Evolutionary conservation across 2,888 invertebrate genomes (phyloP), one percentile per base, ranked within the genome.

Genomic region (Cheilosia variabilis): DNA sequence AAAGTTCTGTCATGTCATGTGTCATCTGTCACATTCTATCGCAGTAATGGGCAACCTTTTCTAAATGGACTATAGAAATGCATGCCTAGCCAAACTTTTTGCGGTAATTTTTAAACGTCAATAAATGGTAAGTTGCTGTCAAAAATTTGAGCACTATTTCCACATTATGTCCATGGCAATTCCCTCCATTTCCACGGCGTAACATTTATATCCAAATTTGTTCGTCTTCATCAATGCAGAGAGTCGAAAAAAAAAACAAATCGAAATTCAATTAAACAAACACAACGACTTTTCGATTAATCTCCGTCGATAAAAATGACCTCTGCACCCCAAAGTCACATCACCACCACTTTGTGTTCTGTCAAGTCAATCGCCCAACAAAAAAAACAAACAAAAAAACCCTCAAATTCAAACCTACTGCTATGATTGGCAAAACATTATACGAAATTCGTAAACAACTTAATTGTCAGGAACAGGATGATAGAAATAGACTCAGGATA

Each of bases 261-360:
- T 91, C 89, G 89, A 90, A 91, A 91, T 91, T 91, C 91, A 91
- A 91, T 91, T 91, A 91, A 91, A 91, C 91, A 91, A 91, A 91
- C 89, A 91, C 91, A 91, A 91, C 91, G 90, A 90, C 89, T 90
- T 91, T 89, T 88, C 76, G 91, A 90, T 91, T 90, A 91, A 91
- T 91, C 91, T 88, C 68, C 22, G n/a, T 37, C 66, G 66, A 68
- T 78, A 72, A 73, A 68, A 73, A 68, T 52, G 27, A 19, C 41
- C 27, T 22, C 53, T 57, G n/a, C 53, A 57, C 13, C 53, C 47
- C 77, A 19, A 4, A 50, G n/a, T 34, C 37, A 37, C 24, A 10
- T 15, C 31, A 47, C 34, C 55, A 27, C 7, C 37, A 52, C 57
- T 19, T 50, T 17, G 34, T 47, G 43, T 60, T 34, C 68, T 63